Evolutionary conservation across 2,113 vertebrate species (phyloP), one percentile per base, ranked within the genome.

Genomic region (Ptilorrhoa leucosticta): DNA sequence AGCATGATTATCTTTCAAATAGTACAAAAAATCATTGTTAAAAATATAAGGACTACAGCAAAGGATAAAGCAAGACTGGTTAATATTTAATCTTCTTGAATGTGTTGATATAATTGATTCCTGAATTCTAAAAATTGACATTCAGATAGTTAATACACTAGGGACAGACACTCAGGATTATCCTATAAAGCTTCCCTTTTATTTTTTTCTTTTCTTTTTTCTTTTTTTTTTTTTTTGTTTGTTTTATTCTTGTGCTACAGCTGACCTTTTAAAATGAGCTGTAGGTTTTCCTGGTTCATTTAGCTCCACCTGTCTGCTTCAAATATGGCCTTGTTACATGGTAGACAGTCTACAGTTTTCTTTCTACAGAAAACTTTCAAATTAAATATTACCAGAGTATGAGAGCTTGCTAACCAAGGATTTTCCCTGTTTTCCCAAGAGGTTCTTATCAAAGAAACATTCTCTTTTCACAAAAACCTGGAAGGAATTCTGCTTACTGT

Each of bases 241-340:
- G 7, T 80, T 71, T 81, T 22, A 81, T 42, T 81, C 56, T 87
- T 10, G 7, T 75, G 22, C 44, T 82, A 63, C 31, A 82, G 64
- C 44, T 91, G 72, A 86, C 47, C 18, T 90, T 94, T 83, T 75
- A 4, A 80, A 95, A 92, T 51, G 63, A 95, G 37, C 23, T 77
- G 20, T 77, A 86, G 35, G 54, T 87, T 83, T 63, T 58, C 60
- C 86, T 75, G 42, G 63, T 93, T 90, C 72, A 63, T 92, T 95
- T 92, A 70, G 24, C 68, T 89, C 63, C 88, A 90, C 90, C 64
- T 92, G 76, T 57, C 80, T 84, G 64, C 23, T 81, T 95, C 80
- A 86, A 94, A 91, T 68, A 93, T 6, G 65, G 37, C 75, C 60
- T 95, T 78, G 92, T 53, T 73, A 75, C 3, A 3, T 83, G 56